Percentiles rank a stretch among this genome's conserved stretches.
Evolutionary conservation across 37 sponge, comb jelly and placozoan species (phyloP).

Genomic region (Oopsacas minuta): DNA sequence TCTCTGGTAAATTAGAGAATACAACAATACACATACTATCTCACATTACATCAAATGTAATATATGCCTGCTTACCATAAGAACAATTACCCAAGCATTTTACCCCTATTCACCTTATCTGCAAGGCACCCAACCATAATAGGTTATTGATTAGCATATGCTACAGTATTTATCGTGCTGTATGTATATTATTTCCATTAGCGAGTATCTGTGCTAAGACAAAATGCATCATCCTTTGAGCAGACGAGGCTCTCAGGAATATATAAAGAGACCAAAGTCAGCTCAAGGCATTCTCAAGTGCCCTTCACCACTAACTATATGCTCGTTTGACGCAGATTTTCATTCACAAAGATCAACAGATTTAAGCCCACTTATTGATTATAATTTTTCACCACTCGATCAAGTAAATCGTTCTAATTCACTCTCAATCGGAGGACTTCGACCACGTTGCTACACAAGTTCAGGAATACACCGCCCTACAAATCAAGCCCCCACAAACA

Average conservation of each 20-base stretch:
- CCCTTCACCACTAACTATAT: background rate
- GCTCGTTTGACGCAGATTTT: background rate
- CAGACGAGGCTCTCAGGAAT: background rate
- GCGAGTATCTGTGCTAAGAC: background rate
- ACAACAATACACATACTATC: too few species aligned
- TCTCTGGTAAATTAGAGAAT: too few species aligned
- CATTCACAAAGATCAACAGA: background rate
- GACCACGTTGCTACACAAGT: background rate
- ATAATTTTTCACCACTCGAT: background rate
- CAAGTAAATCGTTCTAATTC: background rate
- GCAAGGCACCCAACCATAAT: too few species aligned
- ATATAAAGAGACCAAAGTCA: background rate
- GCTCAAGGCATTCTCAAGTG: slow-evolving; percentile 14
- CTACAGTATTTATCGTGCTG: too few species aligned
- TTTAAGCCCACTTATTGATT: background rate
- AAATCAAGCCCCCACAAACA: background rate
- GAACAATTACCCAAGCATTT: too few species aligned
- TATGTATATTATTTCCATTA: too few species aligned
- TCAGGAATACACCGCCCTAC: background rate
- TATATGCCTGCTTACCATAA: too few species aligned
- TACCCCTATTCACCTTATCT: too few species aligned
- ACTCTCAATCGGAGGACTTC: background rate
- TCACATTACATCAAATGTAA: too few species aligned
- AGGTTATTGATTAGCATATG: too few species aligned
- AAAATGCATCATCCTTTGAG: background rate